These are phyloP conservation scores for Apodemus speciosus DNA, from an alignment of 2,113 vertebrate species.

Conservation along the genomic window DNA sequence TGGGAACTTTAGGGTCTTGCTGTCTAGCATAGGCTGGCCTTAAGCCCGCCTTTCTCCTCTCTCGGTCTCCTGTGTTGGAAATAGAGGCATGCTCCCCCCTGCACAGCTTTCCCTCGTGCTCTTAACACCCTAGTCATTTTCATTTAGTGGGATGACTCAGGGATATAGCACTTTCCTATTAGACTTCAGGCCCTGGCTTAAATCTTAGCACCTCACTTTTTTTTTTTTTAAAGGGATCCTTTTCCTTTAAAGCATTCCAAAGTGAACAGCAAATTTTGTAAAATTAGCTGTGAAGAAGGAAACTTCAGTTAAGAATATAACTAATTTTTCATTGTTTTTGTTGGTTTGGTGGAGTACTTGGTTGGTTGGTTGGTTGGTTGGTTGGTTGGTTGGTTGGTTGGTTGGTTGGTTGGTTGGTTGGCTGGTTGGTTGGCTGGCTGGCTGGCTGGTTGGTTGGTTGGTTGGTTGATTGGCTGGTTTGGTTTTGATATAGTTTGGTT, in stretches of 20 bases:
- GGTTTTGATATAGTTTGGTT: background rate
- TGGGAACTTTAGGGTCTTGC: background rate
- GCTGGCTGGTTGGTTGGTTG: background rate
- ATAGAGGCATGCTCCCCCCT: background rate
- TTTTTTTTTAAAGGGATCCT: background rate
- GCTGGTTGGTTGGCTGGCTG: background rate
- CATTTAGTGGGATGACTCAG: background rate
- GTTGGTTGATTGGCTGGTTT: background rate
- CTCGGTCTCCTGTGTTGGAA: background rate
- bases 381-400: no score
- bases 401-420: background rate
- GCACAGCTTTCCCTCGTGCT: background rate
- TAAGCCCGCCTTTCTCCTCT: background rate
- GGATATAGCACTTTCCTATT: background rate
- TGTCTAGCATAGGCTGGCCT: background rate
- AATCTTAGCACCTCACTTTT: background rate
- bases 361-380: background rate
- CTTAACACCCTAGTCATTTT: background rate
- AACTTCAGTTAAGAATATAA: conserved; percentile 16
- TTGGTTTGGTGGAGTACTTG: background rate
- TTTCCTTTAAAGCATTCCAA: conserved; percentile 11
- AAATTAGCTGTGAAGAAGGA: conserved; percentile 18
- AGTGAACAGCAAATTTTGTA: conserved; percentile 19
- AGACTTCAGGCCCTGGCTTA: background rate
- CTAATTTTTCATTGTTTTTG: background rate